Conservation (phyloP, 2,888 invertebrate genomes). For the Lampropteryx suffumata region DNA sequence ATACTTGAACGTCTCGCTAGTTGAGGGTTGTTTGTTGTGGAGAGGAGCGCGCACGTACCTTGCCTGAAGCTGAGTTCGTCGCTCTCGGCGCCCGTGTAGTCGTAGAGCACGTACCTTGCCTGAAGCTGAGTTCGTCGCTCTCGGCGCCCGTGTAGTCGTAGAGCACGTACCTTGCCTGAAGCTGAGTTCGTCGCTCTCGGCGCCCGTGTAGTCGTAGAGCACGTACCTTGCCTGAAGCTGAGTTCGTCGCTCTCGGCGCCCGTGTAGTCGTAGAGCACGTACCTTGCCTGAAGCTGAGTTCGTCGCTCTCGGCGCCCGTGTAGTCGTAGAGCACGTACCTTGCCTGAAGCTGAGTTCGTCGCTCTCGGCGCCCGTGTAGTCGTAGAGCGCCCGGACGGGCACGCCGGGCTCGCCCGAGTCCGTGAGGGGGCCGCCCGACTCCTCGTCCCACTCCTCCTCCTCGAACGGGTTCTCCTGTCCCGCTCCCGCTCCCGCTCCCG, state of each 20-base stretch:
- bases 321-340: slow-evolving; percentile 99
- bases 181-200: slow-evolving; percentile 98
- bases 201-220: slow-evolving; percentile 97
- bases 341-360: slow-evolving; percentile 98
- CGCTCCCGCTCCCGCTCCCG: slow-evolving; percentile 20
- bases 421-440: slow-evolving; percentile 92
- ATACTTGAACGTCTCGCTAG: too few species aligned
- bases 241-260: slow-evolving; percentile 99
- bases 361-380: slow-evolving; percentile 98
- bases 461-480: slow-evolving; percentile 92
- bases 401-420: slow-evolving; percentile 97
- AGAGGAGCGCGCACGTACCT: too few species aligned
- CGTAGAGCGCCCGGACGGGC: slow-evolving; percentile 96
- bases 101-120: slow-evolving; percentile 98
- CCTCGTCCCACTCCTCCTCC: slow-evolving; percentile 91
- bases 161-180: slow-evolving; percentile 97
- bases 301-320: slow-evolving; percentile 98
- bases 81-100: slow-evolving; percentile 98
- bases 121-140: slow-evolving; percentile 97
- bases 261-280: slow-evolving; percentile 98
- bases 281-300: slow-evolving; percentile 97
- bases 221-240: slow-evolving; percentile 98
- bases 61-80: slow-evolving; percentile 96
- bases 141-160: slow-evolving; percentile 99
- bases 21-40: too few species aligned